Conservation (phyloP, 2,113 vertebrate genomes). For the Salvator merianae region DNA sequence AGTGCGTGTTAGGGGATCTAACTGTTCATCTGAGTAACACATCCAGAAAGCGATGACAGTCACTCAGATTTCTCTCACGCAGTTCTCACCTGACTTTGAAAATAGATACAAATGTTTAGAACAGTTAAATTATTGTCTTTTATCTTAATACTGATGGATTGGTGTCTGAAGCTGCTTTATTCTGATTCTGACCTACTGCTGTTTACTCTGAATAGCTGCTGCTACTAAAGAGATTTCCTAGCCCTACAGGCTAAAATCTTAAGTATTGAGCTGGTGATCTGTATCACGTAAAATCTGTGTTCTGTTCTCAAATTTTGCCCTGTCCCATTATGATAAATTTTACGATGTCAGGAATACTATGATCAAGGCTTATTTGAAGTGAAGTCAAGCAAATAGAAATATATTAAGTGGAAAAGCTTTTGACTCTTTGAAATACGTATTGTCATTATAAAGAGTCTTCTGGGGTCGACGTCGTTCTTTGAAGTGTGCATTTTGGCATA, state of each 20-base stretch:
- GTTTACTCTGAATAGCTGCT: not conserved
- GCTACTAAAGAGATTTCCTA: not conserved
- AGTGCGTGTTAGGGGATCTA: not conserved
- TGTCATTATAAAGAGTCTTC: not conserved
- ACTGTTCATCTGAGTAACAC: not conserved
- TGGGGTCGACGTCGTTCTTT: not conserved
- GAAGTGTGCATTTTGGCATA: not conserved
- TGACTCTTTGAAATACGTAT: not conserved
- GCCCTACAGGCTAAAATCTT: not conserved
- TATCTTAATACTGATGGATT: not conserved
- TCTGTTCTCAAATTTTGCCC: not conserved
- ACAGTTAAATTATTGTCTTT: not conserved
- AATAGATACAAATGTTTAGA: not conserved
- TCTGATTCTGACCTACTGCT: not conserved
- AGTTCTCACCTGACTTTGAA: not conserved
- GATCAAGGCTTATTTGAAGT: not conserved
- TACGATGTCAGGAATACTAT: not conserved
- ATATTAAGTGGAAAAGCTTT: not conserved
- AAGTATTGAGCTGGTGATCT: not conserved
- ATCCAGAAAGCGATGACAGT: not conserved
- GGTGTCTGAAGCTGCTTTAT: not conserved
- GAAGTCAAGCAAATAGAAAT: not conserved
- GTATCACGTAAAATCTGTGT: not conserved
- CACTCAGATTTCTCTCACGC: not conserved
- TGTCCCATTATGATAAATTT: not conserved